Evolutionary conservation across 2,797 vertebrate species (phyloP).

Genomic region (Cossypha dichroa): DNA sequence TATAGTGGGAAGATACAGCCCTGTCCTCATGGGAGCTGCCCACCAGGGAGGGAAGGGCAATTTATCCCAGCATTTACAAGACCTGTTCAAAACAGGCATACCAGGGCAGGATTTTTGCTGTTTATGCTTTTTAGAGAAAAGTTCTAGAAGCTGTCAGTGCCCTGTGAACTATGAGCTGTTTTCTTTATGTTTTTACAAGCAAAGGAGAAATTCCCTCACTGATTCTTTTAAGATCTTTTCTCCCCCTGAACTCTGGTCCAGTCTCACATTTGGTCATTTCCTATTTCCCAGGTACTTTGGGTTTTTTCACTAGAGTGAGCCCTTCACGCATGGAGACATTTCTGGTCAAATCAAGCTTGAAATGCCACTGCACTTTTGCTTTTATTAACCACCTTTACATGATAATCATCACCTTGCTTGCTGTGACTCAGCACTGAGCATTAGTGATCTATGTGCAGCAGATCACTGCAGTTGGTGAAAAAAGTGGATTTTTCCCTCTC

Average conservation of each 20-base stretch:
- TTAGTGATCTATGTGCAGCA: conserved; percentile 3
- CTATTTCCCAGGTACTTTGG: conserved; percentile 4
- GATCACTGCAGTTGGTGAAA: not conserved
- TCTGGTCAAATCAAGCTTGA: conserved; percentile 63
- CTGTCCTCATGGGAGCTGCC: not conserved
- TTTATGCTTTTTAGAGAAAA: not conserved
- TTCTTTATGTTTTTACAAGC: not conserved
- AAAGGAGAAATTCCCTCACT: not conserved
- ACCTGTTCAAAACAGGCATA: not conserved
- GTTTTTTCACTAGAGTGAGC: conserved; percentile 22
- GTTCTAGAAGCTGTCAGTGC: not conserved
- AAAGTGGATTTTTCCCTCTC: not conserved
- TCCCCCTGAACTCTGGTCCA: not conserved
- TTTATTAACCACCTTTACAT: conserved; percentile 37
- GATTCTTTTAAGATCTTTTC: not conserved
- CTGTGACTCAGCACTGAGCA: conserved; percentile 46
- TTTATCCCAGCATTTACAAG: not conserved
- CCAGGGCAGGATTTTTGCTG: not conserved
- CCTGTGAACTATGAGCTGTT: not conserved
- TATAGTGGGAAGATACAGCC: not conserved
- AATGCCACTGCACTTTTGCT: conserved; percentile 56
- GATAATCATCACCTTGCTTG: conserved; percentile 20
- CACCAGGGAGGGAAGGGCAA: not conserved
- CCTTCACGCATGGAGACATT: conserved; percentile 15
- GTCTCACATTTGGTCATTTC: not conserved